These are phyloP conservation scores for Hemithea aestivaria DNA, from an alignment of 2,888 invertebrate species.

Conservation along the genomic window DNA sequence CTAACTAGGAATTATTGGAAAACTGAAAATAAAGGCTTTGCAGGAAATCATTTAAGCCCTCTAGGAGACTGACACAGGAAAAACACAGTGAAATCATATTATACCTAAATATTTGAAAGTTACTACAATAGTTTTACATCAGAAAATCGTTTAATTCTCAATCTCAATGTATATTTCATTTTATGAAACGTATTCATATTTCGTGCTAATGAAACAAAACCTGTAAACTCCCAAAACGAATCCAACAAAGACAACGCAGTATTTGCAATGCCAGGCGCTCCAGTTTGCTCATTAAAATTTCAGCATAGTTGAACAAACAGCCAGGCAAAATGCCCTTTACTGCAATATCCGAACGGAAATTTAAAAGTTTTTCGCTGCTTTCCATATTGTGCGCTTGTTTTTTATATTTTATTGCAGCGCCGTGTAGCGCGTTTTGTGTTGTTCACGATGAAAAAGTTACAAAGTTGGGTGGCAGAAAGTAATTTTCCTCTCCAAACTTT, in stretches of 20 bases:
- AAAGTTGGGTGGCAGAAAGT: conserved; percentile 1
- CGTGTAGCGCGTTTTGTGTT: conserved; percentile 13
- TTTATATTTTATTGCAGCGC: conserved; percentile 24
- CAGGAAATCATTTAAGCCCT: no score
- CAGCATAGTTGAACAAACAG: conserved; percentile 43
- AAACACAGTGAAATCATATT: no score
- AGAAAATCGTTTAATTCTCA: no score
- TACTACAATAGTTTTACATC: no score
- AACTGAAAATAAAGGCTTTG: no score
- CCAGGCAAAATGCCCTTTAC: conserved; percentile 24
- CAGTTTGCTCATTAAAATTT: conserved; percentile 51
- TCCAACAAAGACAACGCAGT: conserved; percentile 21
- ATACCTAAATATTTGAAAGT: no score
- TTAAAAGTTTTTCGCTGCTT: conserved; percentile 42
- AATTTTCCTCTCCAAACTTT: conserved; percentile 2
- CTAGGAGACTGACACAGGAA: no score
- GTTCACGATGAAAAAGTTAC: conserved; percentile 11
- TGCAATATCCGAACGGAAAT: conserved; percentile 46
- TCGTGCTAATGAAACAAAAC: conserved; percentile 1
- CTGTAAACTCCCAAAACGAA: conserved; percentile 1
- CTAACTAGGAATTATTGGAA: no score
- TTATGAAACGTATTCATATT: no score
- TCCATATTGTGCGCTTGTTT: conserved; percentile 29
- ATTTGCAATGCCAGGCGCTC: conserved; percentile 23
- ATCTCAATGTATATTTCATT: no score